phyloP scores from a whole-genome alignment of 2,888 invertebrate genomes.

The Eupithecia exiguata region DNA sequence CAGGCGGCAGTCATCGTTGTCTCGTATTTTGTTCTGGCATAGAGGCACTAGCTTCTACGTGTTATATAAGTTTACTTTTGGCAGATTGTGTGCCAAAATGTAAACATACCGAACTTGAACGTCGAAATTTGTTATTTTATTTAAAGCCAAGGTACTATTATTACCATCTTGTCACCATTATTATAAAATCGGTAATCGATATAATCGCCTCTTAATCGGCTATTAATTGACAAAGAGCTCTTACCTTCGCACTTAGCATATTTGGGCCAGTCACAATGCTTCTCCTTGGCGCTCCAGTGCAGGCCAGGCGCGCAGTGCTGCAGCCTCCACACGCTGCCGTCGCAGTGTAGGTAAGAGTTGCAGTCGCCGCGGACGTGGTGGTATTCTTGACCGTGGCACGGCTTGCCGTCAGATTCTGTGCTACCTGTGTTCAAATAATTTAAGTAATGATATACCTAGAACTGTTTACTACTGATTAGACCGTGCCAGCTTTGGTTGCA shows the following conservation, averaged over 20 bases:
- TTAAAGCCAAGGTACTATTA: neutral
- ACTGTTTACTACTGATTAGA: neutral
- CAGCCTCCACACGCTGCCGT: conserved; percentile 86
- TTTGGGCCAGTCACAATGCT: conserved; percentile 92
- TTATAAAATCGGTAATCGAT: neutral
- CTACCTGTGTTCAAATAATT: conserved; percentile 27
- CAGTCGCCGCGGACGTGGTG: conserved; percentile 87
- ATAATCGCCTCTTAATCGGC: too few relatives aligned
- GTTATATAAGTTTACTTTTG: neutral
- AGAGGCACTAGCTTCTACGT: neutral
- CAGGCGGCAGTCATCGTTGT: conserved; percentile 6
- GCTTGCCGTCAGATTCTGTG: conserved; percentile 54
- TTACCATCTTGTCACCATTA: neutral
- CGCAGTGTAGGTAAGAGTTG: conserved; percentile 89
- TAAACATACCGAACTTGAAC: too few relatives aligned
- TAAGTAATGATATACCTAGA: neutral
- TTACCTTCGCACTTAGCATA: conserved; percentile 86
- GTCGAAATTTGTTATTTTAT: neutral
- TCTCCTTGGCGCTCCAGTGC: conserved; percentile 89
- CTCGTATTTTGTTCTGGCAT: neutral
- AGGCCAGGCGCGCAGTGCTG: conserved; percentile 91
- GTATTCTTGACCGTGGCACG: conserved; percentile 73
- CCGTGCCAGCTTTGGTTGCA: neutral
- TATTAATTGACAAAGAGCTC: too few relatives aligned
- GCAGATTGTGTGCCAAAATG: neutral